Evolutionary conservation across 2,888 invertebrate species (phyloP), one percentile per base, ranked within the genome.

Genomic region (Argyresthia albistria): DNA sequence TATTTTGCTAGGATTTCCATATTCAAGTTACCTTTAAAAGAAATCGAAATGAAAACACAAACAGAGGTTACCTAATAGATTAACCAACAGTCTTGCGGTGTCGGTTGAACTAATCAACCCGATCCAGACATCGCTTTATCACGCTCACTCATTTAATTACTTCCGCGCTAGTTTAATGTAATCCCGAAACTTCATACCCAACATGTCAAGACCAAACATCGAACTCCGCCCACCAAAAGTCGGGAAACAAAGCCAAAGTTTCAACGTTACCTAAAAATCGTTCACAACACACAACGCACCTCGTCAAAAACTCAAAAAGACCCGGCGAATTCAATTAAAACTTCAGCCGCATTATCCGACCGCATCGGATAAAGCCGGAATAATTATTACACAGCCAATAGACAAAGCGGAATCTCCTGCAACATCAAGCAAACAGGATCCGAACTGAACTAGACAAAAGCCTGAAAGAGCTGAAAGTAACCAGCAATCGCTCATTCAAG

Each of bases 241-340:
- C 53, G 49, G 35, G 43, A 46, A 56, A 56, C 53, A 51, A 49
- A 53, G 51, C 53, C 48, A 45, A 39, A 53, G 51, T 51, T 46
- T 48, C 36, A 25, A 47, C 67, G 65, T 68, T 67, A 66, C 67
- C 67, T 66, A 73, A 76, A 77, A 75, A 76, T 73, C 70, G 65
- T 73, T 73, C 61, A 56, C 64, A 67, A 69, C 61, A 72, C 66
- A 63, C 71, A 75, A 71, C 69, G 66, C 63, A 67, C 60, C 62
- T 60, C 67, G 71, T 76, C 76, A 80, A 78, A 80, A 80, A 77
- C 75, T 71, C 70, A 76, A 78, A 80, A 79, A 76, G 76, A 67
- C 70, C 70, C 63, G 73, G 67, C 77, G 73, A 79, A 80, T 83
- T 82, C 80, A 84, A 84, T 84, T 83, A 83, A 83, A 86, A 86